Conservation (phyloP, 2,797 vertebrate species). For the Cirrhinus molitorella region DNA sequence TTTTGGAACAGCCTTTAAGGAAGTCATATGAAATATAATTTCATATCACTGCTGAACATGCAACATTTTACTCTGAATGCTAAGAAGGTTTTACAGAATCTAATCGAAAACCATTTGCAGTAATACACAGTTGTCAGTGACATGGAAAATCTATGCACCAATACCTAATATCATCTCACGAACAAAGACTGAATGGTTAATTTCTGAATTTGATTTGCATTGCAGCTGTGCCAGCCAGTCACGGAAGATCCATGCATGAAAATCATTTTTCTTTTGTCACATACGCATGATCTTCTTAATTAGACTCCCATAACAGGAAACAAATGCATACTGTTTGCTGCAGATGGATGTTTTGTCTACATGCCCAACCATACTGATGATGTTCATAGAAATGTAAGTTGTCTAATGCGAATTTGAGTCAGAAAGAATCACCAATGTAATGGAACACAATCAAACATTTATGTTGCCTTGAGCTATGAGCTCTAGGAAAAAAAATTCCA, state of each 20-base stretch:
- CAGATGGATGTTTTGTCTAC: neutral
- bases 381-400: neutral
- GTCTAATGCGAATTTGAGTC: neutral
- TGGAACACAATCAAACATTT: constrained; percentile 1
- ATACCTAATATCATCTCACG: constrained; percentile 40
- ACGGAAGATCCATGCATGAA: constrained; percentile 69
- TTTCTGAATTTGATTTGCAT: constrained; percentile 77
- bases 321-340: neutral
- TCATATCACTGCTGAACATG: constrained; percentile 20
- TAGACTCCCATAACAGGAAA: neutral
- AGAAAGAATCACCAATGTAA: neutral
- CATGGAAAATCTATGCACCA: constrained; percentile 32
- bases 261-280: constrained; percentile 74
- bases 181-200: constrained; percentile 43
- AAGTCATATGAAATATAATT: constrained; percentile 7
- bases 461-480: neutral
- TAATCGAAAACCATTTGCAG: constrained; percentile 17
- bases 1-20: constrained; percentile 66
- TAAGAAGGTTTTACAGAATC: constrained; percentile 17
- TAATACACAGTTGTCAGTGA: constrained; percentile 23
- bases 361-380: neutral
- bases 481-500: neutral
- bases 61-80: constrained; percentile 23
- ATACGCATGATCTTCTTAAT: neutral
- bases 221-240: constrained; percentile 46